phyloP scores from a whole-genome alignment of 2,113 vertebrate genomes.

The Diglossa brunneiventris region DNA sequence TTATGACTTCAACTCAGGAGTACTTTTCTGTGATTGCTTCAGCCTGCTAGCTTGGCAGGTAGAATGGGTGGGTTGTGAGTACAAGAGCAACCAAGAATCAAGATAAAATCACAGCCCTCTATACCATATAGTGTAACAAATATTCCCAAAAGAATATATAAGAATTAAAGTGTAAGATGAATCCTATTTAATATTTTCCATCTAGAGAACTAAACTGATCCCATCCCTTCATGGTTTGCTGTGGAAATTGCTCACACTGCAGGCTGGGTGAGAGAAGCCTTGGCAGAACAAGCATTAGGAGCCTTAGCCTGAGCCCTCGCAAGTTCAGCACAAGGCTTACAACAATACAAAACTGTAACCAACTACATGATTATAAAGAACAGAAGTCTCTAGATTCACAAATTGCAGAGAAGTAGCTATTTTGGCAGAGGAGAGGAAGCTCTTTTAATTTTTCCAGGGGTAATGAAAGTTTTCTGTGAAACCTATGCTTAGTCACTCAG shows the following conservation, averaged over 20 bases:
- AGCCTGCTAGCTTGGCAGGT: background rate
- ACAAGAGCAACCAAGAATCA: background rate
- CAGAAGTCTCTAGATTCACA: background rate
- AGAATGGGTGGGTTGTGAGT: background rate
- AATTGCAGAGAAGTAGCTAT: background rate
- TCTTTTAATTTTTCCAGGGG: background rate
- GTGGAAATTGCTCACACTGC: background rate
- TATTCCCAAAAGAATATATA: background rate
- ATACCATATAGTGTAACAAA: background rate
- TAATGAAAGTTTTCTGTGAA: background rate
- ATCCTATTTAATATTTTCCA: background rate
- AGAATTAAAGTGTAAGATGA: background rate
- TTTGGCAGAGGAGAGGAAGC: background rate
- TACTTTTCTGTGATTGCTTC: background rate
- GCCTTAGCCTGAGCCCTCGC: background rate
- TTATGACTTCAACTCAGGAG: background rate
- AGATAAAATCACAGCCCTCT: background rate
- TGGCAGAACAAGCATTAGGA: background rate
- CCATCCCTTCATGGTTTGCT: background rate
- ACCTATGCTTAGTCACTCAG: background rate
- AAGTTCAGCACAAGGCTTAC: background rate
- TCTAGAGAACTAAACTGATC: background rate
- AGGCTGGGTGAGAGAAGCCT: background rate
- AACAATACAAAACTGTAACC: background rate
- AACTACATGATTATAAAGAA: background rate